Evolutionary conservation across 1,140 invertebrate species (phyloP).

Genomic region (Drosophila nigrodunni): DNA sequence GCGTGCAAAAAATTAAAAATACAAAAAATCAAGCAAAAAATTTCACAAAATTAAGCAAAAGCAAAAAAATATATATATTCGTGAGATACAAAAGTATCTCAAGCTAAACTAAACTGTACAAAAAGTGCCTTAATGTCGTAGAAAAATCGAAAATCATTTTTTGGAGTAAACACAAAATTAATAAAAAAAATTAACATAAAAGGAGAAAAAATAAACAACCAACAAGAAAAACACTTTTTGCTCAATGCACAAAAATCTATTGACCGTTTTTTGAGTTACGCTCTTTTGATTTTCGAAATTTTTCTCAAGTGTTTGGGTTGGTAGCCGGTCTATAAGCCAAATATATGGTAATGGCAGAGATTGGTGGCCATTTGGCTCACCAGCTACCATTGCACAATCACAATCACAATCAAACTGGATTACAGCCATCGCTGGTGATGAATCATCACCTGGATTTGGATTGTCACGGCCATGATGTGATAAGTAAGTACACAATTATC

Average conservation of each 20-base stretch:
- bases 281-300: constrained; percentile 34
- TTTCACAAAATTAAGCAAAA: not conserved
- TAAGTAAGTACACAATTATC: constrained; percentile 74
- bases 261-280: constrained; percentile 20
- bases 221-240: constrained; percentile 35
- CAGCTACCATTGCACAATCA: constrained; percentile 86
- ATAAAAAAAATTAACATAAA: not conserved
- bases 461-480: constrained; percentile 84
- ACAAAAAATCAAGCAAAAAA: constrained; percentile 6
- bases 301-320: constrained; percentile 59
- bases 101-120: constrained; percentile 38
- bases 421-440: constrained; percentile 87
- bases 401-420: constrained; percentile 85
- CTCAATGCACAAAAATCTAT: constrained; percentile 58
- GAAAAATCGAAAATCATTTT: not conserved
- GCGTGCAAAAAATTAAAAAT: constrained; percentile 21
- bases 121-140: constrained; percentile 65
- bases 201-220: not conserved
- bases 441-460: constrained; percentile 86
- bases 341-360: constrained; percentile 87
- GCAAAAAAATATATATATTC: constrained; percentile 1
- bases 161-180: not conserved
- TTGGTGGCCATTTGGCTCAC: constrained; percentile 87
- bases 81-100: constrained; percentile 38
- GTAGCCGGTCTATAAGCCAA: constrained; percentile 77